Base-by-base conservation (phyloP, 1,140 invertebrate species). In the Bombus haemorrhoidalis region DNA sequence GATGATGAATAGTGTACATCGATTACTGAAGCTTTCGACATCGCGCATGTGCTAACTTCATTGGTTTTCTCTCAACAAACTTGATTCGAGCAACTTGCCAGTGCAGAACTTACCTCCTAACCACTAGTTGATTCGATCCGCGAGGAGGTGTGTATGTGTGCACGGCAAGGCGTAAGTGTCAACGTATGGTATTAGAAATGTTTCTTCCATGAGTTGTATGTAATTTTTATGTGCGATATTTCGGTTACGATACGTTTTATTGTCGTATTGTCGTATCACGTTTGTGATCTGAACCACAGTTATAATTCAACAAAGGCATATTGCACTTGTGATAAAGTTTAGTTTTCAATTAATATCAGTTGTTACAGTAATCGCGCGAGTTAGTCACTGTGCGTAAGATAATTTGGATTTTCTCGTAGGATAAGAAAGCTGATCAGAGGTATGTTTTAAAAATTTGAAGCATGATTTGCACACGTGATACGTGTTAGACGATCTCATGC, bases 41-140 rank as follows among this genome's bases (percentile, higher is more conserved):
- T 71, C 34, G 88, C 88, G 89, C 89, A 90, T 90, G 89, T 87
- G 88, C 88, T 22, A 53, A 13, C 9, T 71, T 39, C 5, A 1
- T 43, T 1, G 18, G 8, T 2, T n/a, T 68, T 39, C 25, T 32
- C 1, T 9, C 8, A 34, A 47, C 15, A 39, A 39, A 25, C 1
- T 4, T 28, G 22, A 77, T 78, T 71, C 9, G 37, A 12, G 28
- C 10, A 4, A 2, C 34, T 28, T 15, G 39, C 1, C 37, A 15
- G 57, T 37, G 43, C 32, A n/a, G 22, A 79, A 69, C 10, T 59
- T 22, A 9, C 37, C n/a, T 28, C 12, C 25, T 32, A 57, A 43
- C 53, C 53, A 82, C 39, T n/a, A 47, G 80, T 82, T 62, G 69
- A 66, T 81, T 72, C 37, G 25, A 25, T 69, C 1, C 37, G 22